These are phyloP conservation scores for Archegozetes longisetosus DNA, from an alignment of 1,140 invertebrate species.

Conservation along the genomic window DNA sequence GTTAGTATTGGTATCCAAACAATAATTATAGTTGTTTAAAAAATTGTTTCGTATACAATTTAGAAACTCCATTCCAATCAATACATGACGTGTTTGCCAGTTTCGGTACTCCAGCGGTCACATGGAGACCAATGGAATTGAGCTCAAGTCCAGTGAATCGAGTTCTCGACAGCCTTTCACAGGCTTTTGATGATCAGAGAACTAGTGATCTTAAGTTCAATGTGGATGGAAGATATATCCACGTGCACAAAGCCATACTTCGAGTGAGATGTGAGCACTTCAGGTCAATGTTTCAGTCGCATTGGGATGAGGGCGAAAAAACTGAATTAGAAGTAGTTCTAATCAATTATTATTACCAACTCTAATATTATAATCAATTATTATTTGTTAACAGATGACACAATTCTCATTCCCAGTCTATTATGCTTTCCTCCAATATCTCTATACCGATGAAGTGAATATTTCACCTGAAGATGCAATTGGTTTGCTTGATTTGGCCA, in stretches of 20 bases:
- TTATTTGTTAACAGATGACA: conserved; percentile 31
- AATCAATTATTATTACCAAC: conserved; percentile 2
- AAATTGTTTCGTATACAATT: too few relatives aligned
- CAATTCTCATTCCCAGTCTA: conserved; percentile 23
- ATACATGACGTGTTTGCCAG: neutral
- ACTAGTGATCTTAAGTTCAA: conserved; percentile 1
- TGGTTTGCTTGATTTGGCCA: conserved; percentile 6
- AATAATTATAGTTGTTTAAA: neutral
- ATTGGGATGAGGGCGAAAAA: neutral
- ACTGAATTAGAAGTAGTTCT: conserved; percentile 3
- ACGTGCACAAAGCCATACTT: conserved; percentile 9
- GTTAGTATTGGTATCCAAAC: neutral
- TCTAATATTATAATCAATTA: neutral
- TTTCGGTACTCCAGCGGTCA: neutral
- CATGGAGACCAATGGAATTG: conserved; percentile 22
- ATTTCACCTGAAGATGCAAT: neutral
- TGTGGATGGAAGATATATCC: neutral
- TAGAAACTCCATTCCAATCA: conserved; percentile 12
- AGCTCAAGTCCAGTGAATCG: conserved; percentile 20
- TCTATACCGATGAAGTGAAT: conserved; percentile 6
- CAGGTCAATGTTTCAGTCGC: neutral
- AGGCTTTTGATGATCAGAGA: neutral
- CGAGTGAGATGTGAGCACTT: neutral
- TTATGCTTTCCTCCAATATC: conserved; percentile 6
- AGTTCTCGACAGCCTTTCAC: neutral